A percentile compares a stretch with the other conserved stretches of the same genome.
These are phyloP conservation scores for Asarcornis scutulata DNA, from an alignment of 2,113 vertebrate genomes.

Conservation along the genomic window DNA sequence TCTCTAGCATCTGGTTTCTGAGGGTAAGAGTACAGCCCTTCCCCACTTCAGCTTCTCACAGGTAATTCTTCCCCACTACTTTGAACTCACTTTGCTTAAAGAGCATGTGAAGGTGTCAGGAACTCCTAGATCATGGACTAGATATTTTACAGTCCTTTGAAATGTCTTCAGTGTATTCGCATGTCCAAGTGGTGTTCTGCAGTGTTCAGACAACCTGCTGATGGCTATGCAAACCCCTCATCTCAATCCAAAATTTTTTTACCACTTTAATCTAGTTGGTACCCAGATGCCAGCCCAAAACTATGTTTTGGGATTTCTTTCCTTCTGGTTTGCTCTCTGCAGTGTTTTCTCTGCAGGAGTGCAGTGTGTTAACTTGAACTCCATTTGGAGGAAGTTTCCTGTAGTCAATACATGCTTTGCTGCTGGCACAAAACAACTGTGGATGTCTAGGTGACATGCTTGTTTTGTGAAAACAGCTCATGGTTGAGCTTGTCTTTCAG, in stretches of 20 bases:
- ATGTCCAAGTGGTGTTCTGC: neutral
- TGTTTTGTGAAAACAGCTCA: neutral
- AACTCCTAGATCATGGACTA: neutral
- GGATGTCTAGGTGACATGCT: neutral
- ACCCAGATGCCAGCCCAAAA: neutral
- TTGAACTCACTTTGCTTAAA: neutral
- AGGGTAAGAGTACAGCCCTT: neutral
- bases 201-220: neutral
- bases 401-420: neutral
- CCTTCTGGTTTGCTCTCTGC: neutral
- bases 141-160: neutral
- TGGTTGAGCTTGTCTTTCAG: neutral
- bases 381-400: neutral
- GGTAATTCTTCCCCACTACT: neutral
- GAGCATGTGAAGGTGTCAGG: neutral
- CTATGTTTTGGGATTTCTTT: neutral
- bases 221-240: neutral
- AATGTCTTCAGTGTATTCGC: neutral
- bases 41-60: neutral
- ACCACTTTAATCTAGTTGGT: neutral
- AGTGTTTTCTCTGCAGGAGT: neutral
- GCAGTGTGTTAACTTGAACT: neutral
- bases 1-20: neutral
- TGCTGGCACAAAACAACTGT: neutral
- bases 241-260: neutral